Conservation (phyloP, 2,888 invertebrate genomes). For the Agriotes lineatus region DNA sequence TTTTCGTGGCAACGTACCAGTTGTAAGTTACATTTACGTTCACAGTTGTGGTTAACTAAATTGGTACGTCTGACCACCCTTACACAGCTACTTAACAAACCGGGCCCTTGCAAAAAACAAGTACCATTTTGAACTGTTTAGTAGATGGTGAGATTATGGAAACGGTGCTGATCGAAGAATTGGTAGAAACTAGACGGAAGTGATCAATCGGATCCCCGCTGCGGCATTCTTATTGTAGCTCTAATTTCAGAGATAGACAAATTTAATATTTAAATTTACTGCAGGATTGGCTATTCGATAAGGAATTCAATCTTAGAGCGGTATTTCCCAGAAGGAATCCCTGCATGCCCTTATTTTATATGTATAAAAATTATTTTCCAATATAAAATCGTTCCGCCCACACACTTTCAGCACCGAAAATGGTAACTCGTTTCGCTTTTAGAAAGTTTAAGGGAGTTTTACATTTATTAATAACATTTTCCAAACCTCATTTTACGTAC, state of each 20-base stretch:
- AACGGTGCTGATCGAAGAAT: no score
- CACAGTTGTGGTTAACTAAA: background rate
- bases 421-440: no score
- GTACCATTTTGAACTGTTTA: no score
- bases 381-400: background rate
- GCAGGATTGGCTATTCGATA: background rate
- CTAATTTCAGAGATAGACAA: background rate
- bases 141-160: no score
- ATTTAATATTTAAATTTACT: background rate
- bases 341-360: background rate
- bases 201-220: background rate
- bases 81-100: slow-evolving; percentile 5
- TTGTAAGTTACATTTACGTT: slow-evolving; percentile 10
- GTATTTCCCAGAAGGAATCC: background rate
- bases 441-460: no score
- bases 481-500: no score
- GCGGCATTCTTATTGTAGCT: background rate
- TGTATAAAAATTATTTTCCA: background rate
- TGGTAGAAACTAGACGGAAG: no score
- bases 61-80: background rate
- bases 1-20: background rate
- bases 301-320: background rate
- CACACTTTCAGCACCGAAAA: no score
- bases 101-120: background rate
- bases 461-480: no score